Evolutionary conservation across 2,113 vertebrate species (phyloP).

Genomic region (Poeciliopsis occidentalis): DNA sequence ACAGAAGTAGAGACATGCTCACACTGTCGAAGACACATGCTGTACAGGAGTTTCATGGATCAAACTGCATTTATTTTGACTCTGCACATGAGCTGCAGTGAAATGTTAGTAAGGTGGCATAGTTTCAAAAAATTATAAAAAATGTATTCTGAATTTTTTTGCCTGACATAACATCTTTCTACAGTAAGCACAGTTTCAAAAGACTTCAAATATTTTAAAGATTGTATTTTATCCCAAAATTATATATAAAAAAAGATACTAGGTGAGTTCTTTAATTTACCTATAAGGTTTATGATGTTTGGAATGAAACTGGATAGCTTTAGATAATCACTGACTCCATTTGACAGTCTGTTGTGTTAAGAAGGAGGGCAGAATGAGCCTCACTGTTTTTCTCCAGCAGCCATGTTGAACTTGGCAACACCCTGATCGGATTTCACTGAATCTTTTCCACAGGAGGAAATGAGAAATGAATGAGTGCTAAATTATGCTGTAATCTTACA

Average conservation of each 20-base stretch:
- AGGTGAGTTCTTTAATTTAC: not conserved
- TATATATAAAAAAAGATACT: not conserved
- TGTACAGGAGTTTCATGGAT: not conserved
- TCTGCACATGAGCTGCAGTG: not conserved
- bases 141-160: not conserved
- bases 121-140: slow-evolving; percentile 13
- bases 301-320: not conserved
- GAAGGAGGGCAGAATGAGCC: too few relatives aligned
- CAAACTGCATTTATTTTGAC: not conserved
- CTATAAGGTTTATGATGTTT: not conserved
- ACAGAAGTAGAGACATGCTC: slow-evolving; percentile 3
- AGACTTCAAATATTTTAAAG: not conserved
- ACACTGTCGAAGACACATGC: slow-evolving; percentile 6
- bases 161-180: not conserved
- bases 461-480: too few relatives aligned
- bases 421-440: too few relatives aligned
- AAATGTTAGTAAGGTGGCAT: slow-evolving; percentile 34
- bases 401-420: too few relatives aligned
- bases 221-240: not conserved
- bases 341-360: too few relatives aligned
- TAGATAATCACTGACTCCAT: not conserved
- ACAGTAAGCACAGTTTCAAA: not conserved
- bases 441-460: too few relatives aligned
- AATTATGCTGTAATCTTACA: too few relatives aligned
- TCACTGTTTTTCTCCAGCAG: too few relatives aligned